Conservation (phyloP, 2,113 vertebrate genomes). For the Macquaria australasica region DNA sequence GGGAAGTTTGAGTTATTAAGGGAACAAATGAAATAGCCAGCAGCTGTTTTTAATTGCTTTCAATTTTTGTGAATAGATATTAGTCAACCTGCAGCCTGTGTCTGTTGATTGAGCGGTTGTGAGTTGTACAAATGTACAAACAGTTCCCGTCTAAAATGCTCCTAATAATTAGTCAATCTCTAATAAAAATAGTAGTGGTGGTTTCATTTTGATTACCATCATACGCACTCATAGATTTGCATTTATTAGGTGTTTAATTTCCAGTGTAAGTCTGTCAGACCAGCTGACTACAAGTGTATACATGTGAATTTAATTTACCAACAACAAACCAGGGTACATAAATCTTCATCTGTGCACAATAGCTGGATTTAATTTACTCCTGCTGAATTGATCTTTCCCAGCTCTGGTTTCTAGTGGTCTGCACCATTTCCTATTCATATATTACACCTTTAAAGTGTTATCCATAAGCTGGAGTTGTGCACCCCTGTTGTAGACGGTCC, state of each 20-base stretch:
- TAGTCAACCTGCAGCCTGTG: conserved; percentile 1
- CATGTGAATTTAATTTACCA: not conserved
- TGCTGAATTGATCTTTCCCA: not conserved
- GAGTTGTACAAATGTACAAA: not conserved
- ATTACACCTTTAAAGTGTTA: not conserved
- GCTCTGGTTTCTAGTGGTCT: not conserved
- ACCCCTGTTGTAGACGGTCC: conserved; percentile 43
- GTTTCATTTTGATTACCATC: not conserved
- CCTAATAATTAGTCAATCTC: not conserved
- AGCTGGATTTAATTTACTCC: not conserved
- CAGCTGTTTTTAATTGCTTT: conserved; percentile 36
- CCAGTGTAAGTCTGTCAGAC: not conserved
- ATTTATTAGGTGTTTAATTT: conserved; percentile 1
- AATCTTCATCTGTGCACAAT: not conserved
- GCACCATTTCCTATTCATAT: not conserved
- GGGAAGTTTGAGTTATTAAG: not conserved
- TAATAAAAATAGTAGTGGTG: not conserved
- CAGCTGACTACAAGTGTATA: not conserved
- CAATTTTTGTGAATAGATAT: not conserved
- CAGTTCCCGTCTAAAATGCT: not conserved
- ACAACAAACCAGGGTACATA: not conserved
- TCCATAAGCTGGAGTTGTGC: conserved; percentile 68
- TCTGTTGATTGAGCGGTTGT: not conserved
- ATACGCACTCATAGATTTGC: not conserved
- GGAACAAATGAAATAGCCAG: conserved; percentile 10